Base-by-base conservation (phyloP, 2,113 vertebrate species). In the Cottus gobio region DNA sequence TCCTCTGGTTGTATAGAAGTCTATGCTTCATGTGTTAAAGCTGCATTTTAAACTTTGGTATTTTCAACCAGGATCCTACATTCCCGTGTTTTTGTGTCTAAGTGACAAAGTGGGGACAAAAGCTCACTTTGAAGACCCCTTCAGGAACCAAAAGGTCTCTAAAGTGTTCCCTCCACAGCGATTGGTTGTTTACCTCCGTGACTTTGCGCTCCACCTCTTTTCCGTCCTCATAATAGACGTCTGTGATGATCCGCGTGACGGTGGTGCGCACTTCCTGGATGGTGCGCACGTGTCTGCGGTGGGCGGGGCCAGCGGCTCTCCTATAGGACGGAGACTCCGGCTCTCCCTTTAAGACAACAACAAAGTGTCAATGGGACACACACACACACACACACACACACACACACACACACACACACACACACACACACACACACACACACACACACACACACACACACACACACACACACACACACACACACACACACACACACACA, bases 131-230 rank as follows among this genome's bases (percentile, higher is more conserved):
- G 5, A 56, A 56, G n/a, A 34, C 22, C 20, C 50, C 22, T 52
- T n/a, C 24, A 52, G 36, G 34, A 34, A 37, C 36, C 36, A 37
- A 9, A 37, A 37, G 36, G 30, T 31, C 34, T 34, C 34, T 34
- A 5, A 34, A 4, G 34, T n/a, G 52, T 11, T 54, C n/a, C 30
- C 57, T 7, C 13, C 16, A 34, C 18, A 34, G 30, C 16, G 9
- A 3, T 37, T 1, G 6, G 6, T 34, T 1, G 0, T 73, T 90
- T 90, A 98, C 98, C 96, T 99, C 96, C 0, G 95, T 94, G 1
- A 98, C 96, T 79, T 96, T 98, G 26, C 98, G 96, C 0, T 99
- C 96, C 92, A 99, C 97, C 89, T 99, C 98, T 46, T 93, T 94
- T 1, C 97, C 98, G 0, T 98, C 96, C 80, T 97, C 79, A 8